These are phyloP conservation scores for Rhagoletis pomonella DNA, from an alignment of 1,140 invertebrate species.

Conservation along the genomic window DNA sequence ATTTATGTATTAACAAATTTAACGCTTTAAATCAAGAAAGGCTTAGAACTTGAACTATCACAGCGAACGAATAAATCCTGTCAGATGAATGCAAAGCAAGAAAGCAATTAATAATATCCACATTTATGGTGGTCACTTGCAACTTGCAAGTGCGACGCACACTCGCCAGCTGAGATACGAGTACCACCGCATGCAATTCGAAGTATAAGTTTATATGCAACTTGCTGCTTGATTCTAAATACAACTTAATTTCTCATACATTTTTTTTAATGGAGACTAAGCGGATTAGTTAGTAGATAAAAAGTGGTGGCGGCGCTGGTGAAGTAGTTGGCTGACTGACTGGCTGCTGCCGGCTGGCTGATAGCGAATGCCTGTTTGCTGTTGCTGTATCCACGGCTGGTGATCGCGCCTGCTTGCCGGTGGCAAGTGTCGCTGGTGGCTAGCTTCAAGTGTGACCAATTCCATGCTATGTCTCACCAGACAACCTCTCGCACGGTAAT, in stretches of 20 bases:
- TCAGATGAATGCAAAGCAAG: not conserved
- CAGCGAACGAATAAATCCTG: constrained; percentile 10
- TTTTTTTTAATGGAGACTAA: not conserved
- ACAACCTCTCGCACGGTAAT: not conserved
- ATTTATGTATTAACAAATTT: not conserved
- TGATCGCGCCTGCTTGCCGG: not conserved
- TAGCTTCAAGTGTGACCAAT: not conserved
- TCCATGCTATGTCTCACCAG: not conserved
- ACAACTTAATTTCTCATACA: not conserved
- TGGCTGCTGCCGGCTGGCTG: not conserved
- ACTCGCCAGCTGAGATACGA: not conserved
- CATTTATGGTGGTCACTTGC: not conserved
- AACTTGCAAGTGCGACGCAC: not conserved
- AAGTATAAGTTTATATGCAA: not conserved
- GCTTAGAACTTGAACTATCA: not conserved
- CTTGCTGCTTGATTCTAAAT: not conserved
- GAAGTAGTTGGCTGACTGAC: not conserved
- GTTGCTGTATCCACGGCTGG: no score
- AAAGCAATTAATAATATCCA: not conserved
- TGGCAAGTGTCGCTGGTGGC: not conserved
- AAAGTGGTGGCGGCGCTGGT: not conserved
- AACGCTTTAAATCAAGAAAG: not conserved
- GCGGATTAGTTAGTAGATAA: not conserved
- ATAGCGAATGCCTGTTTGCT: not conserved
- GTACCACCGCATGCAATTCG: not conserved